Percentiles rank a stretch among this genome's conserved stretches.
phyloP scores from a whole-genome alignment of 2,888 invertebrate genomes.

The Dusona sp. region DNA sequence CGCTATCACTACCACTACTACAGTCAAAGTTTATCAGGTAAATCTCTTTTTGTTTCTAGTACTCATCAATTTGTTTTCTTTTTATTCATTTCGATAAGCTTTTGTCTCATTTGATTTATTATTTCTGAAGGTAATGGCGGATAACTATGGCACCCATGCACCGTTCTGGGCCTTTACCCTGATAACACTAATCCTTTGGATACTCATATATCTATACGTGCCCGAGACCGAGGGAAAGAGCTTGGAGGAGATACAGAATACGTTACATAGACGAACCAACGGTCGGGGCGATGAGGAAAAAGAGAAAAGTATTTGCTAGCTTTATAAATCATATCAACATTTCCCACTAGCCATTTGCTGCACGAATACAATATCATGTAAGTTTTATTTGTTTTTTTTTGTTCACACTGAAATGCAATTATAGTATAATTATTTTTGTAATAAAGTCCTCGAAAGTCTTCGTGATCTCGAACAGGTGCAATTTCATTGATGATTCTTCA shows the following conservation, averaged over 20 bases:
- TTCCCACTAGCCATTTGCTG: neutral
- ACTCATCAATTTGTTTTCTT: neutral
- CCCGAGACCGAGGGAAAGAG: conserved; percentile 83
- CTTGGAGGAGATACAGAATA: conserved; percentile 81
- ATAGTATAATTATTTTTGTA: conserved; percentile 29
- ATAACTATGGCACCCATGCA: conserved; percentile 77
- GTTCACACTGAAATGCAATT: neutral
- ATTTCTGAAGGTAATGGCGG: conserved; percentile 76
- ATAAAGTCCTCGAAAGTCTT: conserved; percentile 1
- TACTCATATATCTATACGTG: conserved; percentile 80
- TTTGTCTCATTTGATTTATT: conserved; percentile 18
- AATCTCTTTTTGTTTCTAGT: neutral
- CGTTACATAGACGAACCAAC: conserved; percentile 72
- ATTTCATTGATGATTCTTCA: conserved; percentile 1
- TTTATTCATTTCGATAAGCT: neutral
- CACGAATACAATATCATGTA: neutral
- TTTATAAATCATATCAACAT: neutral
- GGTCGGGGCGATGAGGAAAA: conserved; percentile 28
- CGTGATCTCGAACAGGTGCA: neutral
- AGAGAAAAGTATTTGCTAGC: conserved; percentile 18
- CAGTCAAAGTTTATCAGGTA: conserved; percentile 83
- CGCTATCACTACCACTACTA: conserved; percentile 76
- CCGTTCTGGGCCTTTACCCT: conserved; percentile 79
- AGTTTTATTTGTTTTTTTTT: neutral
- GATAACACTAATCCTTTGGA: conserved; percentile 79